Percentiles rank a stretch among this genome's conserved stretches.
Conservation (phyloP, 2,888 invertebrate genomes). For the Diaperis boleti region DNA sequence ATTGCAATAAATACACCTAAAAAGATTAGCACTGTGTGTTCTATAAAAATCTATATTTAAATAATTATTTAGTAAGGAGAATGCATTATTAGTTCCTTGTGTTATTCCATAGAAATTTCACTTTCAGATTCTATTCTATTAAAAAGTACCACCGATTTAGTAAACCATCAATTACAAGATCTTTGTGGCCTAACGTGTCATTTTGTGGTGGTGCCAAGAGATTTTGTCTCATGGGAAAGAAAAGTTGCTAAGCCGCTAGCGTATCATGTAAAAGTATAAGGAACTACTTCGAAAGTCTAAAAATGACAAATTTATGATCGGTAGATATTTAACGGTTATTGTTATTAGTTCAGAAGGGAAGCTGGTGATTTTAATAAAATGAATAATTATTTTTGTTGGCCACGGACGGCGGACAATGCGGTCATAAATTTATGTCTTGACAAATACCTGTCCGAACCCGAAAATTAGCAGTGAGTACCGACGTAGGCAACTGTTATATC, state of each 20-base stretch:
- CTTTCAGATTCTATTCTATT: background rate
- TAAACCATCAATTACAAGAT: background rate
- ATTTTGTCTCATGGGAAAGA: constrained; percentile 17
- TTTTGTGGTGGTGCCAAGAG: constrained; percentile 4
- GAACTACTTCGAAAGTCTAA: background rate
- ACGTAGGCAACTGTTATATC: too few relatives aligned
- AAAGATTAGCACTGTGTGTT: too few relatives aligned
- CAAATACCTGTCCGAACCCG: background rate
- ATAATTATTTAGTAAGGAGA: too few relatives aligned
- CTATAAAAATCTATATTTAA: too few relatives aligned
- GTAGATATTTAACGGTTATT: constrained; percentile 8
- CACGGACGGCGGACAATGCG: background rate
- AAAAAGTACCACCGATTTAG: background rate
- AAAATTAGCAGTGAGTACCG: background rate
- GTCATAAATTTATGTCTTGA: constrained; percentile 2
- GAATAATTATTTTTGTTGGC: constrained; percentile 6
- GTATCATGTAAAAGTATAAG: background rate
- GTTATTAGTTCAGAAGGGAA: constrained; percentile 1
- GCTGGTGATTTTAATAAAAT: constrained; percentile 10
- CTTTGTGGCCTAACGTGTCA: background rate
- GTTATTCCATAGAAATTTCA: too few relatives aligned
- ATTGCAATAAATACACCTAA: too few relatives aligned
- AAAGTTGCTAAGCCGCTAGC: constrained; percentile 1
- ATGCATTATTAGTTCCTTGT: too few relatives aligned
- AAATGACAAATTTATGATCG: constrained; percentile 11